These are phyloP conservation scores for Cyprinus carpio DNA, from an alignment of 2,113 vertebrate species.

Conservation along the genomic window DNA sequence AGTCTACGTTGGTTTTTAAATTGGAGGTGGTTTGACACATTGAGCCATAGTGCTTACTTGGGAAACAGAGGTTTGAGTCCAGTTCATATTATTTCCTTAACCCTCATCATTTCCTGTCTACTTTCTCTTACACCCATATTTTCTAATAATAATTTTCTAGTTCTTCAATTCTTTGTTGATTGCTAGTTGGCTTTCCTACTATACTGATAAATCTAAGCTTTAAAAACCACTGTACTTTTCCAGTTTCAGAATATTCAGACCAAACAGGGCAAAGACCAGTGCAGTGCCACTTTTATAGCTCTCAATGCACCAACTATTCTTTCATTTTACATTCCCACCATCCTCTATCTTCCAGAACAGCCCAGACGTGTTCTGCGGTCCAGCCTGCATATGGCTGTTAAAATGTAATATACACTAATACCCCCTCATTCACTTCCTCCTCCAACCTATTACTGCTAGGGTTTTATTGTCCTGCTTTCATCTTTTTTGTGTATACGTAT, in stretches of 20 bases:
- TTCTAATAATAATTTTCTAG: not conserved
- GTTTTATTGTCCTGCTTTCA: slow-evolving; percentile 43
- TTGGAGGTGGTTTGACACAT: not conserved
- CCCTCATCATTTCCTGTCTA: not conserved
- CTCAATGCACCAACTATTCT: slow-evolving; percentile 2
- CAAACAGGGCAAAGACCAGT: slow-evolving; percentile 35
- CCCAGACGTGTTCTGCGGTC: slow-evolving; percentile 41
- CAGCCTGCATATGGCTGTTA: slow-evolving; percentile 51
- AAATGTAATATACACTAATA: slow-evolving; percentile 57
- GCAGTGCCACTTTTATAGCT: slow-evolving; percentile 37
- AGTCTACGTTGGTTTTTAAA: not conserved
- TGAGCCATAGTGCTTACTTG: not conserved
- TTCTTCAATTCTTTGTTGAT: not conserved
- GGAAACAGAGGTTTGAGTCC: not conserved
- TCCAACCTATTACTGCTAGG: slow-evolving; percentile 27
- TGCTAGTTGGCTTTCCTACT: not conserved
- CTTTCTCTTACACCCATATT: not conserved
- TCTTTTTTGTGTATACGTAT: slow-evolving; percentile 2
- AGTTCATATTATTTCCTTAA: not conserved
- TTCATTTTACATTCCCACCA: slow-evolving; percentile 51
- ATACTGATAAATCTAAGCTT: no score
- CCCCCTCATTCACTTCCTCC: slow-evolving; percentile 32
- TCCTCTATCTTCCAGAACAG: slow-evolving; percentile 37
- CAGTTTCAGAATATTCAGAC: not conserved
- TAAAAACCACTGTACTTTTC: not conserved